Conservation (phyloP, 2,888 invertebrate genomes). For the Epinotia demarniana region DNA sequence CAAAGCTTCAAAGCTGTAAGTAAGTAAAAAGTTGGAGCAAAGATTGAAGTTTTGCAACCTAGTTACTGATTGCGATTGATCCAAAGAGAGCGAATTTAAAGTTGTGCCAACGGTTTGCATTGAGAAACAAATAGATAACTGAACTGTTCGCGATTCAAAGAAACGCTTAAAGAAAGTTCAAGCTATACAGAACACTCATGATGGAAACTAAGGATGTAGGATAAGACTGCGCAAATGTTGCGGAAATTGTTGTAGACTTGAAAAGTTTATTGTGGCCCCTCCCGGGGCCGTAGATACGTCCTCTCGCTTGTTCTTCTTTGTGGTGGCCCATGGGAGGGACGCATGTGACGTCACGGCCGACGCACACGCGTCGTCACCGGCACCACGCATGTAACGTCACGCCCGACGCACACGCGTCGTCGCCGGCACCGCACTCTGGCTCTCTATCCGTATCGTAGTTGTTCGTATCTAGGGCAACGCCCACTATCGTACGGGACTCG, state of each 20-base stretch:
- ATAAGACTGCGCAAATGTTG: slow-evolving; percentile 45
- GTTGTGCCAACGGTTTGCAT: slow-evolving; percentile 30
- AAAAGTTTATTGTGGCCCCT: slow-evolving; percentile 43
- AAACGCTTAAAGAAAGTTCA: not conserved
- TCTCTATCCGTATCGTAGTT: slow-evolving; percentile 36
- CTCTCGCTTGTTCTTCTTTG: slow-evolving; percentile 27
- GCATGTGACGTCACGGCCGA: not conserved
- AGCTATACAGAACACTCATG: slow-evolving; percentile 34
- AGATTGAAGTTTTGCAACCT: slow-evolving; percentile 31
- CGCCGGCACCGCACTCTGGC: slow-evolving; percentile 11
- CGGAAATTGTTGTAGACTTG: slow-evolving; percentile 45
- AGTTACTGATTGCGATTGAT: slow-evolving; percentile 35
- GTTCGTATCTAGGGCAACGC: slow-evolving; percentile 40
- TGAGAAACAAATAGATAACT: slow-evolving; percentile 12
- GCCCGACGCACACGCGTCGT: not conserved
- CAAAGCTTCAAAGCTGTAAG: slow-evolving; percentile 13
- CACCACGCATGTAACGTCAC: slow-evolving; percentile 3
- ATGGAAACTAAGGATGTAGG: slow-evolving; percentile 31
- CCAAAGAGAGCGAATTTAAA: slow-evolving; percentile 34
- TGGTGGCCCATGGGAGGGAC: slow-evolving; percentile 1
- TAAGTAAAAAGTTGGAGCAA: slow-evolving; percentile 27
- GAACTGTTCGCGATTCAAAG: slow-evolving; percentile 5
- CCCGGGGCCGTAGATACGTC: slow-evolving; percentile 9
- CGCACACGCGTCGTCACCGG: not conserved
- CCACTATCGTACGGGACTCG: slow-evolving; percentile 39